Evolutionary conservation across 2,797 vertebrate genomes (phyloP).

Genomic region (Bryconaethiops microstoma): DNA sequence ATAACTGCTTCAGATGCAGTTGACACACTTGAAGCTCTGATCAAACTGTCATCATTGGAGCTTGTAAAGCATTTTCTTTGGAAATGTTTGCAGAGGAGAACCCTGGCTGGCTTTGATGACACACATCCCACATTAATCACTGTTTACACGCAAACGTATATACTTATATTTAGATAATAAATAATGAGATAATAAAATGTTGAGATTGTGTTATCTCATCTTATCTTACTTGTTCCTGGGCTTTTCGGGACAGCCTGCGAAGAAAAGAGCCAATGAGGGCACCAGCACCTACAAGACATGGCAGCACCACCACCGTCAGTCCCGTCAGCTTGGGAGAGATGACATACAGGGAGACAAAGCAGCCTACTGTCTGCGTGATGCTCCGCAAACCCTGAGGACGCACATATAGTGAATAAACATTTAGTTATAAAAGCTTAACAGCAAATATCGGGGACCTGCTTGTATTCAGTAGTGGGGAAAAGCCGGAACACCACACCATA

Average conservation of each 20-base stretch:
- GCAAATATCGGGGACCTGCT: background rate
- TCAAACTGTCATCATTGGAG: too few species aligned
- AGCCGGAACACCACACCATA: conserved; percentile 58
- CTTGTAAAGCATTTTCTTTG: background rate
- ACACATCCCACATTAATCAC: too few species aligned
- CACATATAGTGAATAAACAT: background rate
- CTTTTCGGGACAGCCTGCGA: conserved; percentile 86
- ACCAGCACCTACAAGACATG: conserved; percentile 84
- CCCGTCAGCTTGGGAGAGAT: conserved; percentile 92
- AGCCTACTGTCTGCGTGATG: conserved; percentile 88
- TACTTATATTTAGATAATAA: too few species aligned
- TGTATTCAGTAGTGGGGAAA: background rate
- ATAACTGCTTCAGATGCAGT: background rate
- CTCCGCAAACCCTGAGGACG: conserved; percentile 88
- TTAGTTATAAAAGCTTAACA: too few species aligned
- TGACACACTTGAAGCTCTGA: too few species aligned
- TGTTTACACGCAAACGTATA: too few species aligned
- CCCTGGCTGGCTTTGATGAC: too few species aligned
- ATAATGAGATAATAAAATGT: too few species aligned
- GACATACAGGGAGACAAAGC: conserved; percentile 90
- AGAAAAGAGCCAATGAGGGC: conserved; percentile 87
- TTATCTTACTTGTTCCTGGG: conserved; percentile 89
- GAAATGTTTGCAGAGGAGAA: background rate
- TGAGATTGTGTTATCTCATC: too few species aligned
- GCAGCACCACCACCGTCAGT: conserved; percentile 85